A percentile compares a stretch with the other conserved stretches of the same genome.
Conservation (phyloP, 2,888 invertebrate genomes). For the Trissolcus brochymenae region DNA sequence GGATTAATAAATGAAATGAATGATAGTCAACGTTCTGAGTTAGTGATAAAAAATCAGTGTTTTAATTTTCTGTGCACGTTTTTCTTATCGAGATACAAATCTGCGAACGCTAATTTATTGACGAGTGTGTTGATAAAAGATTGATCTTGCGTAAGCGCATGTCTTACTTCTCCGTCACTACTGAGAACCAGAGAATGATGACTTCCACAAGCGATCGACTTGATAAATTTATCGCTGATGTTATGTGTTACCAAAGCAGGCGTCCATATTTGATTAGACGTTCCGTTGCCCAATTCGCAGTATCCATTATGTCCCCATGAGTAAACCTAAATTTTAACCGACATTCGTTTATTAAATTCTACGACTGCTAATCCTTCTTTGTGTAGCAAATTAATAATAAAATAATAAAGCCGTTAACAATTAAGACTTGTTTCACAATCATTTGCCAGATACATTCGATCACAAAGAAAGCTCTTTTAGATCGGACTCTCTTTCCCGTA, state of each 20-base stretch:
- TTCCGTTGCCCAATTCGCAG: constrained; percentile 79
- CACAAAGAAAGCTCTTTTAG: constrained; percentile 4
- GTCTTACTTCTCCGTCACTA: constrained; percentile 78
- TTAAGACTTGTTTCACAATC: neutral
- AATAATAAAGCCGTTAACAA: too few species aligned
- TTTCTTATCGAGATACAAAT: too few species aligned
- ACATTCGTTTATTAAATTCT: neutral
- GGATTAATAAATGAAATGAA: too few species aligned
- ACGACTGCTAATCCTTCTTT: too few species aligned
- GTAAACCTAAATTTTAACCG: constrained; percentile 72
- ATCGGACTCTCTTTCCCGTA: neutral
- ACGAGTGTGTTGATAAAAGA: too few species aligned
- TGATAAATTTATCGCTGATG: constrained; percentile 76
- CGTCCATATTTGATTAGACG: constrained; percentile 77
- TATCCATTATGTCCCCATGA: constrained; percentile 81
- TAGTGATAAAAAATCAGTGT: too few species aligned
- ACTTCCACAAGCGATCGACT: constrained; percentile 79
- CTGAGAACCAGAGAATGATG: constrained; percentile 80
- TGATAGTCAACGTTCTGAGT: too few species aligned
- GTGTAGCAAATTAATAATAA: too few species aligned
- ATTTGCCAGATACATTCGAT: neutral
- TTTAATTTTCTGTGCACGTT: too few species aligned
- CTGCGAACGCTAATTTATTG: too few species aligned
- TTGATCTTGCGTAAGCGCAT: neutral
- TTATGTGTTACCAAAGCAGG: constrained; percentile 77